Evolutionary conservation across 35 echinoderm and acorn worm species (phyloP), one percentile per base, ranked within the genome.

Genomic region (Apostichopus japonicus): DNA sequence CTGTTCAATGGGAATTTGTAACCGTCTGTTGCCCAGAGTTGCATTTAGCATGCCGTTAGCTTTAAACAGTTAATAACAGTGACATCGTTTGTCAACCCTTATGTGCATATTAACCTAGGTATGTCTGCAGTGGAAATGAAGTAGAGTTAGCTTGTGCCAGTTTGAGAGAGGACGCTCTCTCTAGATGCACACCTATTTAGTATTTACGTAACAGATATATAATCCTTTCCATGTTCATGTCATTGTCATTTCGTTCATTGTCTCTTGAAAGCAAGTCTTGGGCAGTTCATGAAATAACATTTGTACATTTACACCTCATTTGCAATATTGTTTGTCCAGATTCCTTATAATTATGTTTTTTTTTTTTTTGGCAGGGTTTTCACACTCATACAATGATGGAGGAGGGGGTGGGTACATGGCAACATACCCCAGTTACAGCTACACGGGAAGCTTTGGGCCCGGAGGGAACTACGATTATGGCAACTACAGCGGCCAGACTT

Each of bases 401-500:
- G 33, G 33, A 44, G 33, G 33, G 33, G 33, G 33, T 44, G 81
- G 81, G 11, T 84, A 84, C 81, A 84, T 84, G 81, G 54, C 81
- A 22, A 17, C 81, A 8, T 84, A 84, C 55, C 81, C 81, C 7
- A 84, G 56, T 84, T 84, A 84, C 81, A 57, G 54, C 53, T 84
- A 84, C 23, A 6, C 54, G 19, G 81, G 55, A 57, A 54, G 81
- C 4, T 84, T 57, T 84, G 81, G 81, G 4, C 17, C 81, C 6
- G 19, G 81, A 53, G 81, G 81, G 53, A 19, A 54, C 54, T 84
- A 57, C 56, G 81, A 84, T 8, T 84, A 84, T 24, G 22, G 54
- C 53, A 59, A 59, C 51, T 83, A 83, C 27, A 56, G 79, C 81
- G 22, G 53, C 81, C 54, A 53, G 57, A 17, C 54, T n/a, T 84